Percentiles rank a stretch among this genome's conserved stretches.
Conservation (phyloP, 2,113 vertebrate genomes). For the Mormyrus iriodes region DNA sequence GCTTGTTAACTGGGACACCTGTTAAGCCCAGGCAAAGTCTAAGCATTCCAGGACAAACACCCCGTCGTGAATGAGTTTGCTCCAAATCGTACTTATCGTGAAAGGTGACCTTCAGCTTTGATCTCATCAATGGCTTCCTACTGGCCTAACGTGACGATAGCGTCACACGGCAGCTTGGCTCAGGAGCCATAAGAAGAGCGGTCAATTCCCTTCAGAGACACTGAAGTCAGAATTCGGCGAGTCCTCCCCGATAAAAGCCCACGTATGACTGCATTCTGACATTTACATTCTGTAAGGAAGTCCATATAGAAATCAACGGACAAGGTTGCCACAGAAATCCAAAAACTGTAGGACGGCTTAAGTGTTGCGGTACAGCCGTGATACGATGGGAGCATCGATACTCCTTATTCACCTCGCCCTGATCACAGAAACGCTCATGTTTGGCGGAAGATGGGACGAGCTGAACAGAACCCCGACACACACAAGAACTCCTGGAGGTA, state of each 20-base stretch:
- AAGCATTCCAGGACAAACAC: neutral
- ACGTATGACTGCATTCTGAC: neutral
- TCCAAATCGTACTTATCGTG: neutral
- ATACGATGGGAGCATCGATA: neutral
- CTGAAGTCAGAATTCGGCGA: neutral
- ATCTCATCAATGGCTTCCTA: neutral
- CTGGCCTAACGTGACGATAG: neutral
- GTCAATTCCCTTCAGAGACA: neutral
- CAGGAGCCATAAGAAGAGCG: neutral
- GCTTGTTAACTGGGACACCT: neutral
- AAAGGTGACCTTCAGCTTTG: slow-evolving; percentile 6
- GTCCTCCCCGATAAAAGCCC: neutral
- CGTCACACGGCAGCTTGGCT: neutral
- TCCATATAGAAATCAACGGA: neutral
- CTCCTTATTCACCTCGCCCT: neutral
- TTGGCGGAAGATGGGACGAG: neutral
- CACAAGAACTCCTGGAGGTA: neutral
- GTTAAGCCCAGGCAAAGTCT: neutral
- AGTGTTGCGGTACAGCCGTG: too few species aligned
- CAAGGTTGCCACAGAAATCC: neutral
- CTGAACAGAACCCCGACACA: neutral
- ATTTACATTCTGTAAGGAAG: neutral
- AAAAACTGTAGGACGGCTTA: neutral
- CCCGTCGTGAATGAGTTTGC: neutral
- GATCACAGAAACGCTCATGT: neutral